Evolutionary conservation across 2,113 vertebrate genomes (phyloP).

Genomic region (Astur gentilis): DNA sequence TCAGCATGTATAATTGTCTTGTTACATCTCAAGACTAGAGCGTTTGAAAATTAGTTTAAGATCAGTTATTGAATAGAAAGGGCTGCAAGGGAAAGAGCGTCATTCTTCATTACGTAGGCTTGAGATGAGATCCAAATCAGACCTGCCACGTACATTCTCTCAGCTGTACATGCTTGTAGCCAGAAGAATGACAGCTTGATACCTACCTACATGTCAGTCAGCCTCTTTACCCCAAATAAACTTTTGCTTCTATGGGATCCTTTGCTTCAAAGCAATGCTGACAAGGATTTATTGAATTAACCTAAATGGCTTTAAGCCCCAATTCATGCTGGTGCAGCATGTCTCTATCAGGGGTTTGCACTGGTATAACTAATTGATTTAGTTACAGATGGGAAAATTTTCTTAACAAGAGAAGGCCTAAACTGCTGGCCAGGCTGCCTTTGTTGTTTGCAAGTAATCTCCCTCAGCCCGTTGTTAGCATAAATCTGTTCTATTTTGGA

Average conservation of each 20-base stretch:
- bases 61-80: conserved; percentile 26
- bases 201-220: neutral
- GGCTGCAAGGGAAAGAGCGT: neutral
- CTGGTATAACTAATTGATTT: conserved; percentile 66
- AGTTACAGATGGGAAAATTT: conserved; percentile 62
- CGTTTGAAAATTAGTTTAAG: conserved; percentile 46
- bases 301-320: conserved; percentile 64
- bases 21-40: conserved; percentile 25
- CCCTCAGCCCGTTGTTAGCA: conserved; percentile 32
- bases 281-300: conserved; percentile 65
- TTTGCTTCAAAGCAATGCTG: conserved; percentile 56
- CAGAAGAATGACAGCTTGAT: conserved; percentile 12
- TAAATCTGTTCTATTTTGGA: conserved; percentile 60
- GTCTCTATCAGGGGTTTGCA: conserved; percentile 58
- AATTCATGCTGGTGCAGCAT: conserved; percentile 60
- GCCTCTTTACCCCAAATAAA: conserved; percentile 43
- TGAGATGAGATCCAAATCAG: conserved; percentile 20
- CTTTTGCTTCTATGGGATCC: conserved; percentile 23
- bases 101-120: neutral
- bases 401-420: conserved; percentile 59
- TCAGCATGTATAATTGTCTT: conserved; percentile 5
- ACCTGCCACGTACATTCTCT: neutral
- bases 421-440: conserved; percentile 51
- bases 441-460: conserved; percentile 63
- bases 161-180: neutral